Percentiles rank a stretch among this genome's conserved stretches.
Evolutionary conservation across 2,797 vertebrate species (phyloP).

Genomic region (Mus caroli): DNA sequence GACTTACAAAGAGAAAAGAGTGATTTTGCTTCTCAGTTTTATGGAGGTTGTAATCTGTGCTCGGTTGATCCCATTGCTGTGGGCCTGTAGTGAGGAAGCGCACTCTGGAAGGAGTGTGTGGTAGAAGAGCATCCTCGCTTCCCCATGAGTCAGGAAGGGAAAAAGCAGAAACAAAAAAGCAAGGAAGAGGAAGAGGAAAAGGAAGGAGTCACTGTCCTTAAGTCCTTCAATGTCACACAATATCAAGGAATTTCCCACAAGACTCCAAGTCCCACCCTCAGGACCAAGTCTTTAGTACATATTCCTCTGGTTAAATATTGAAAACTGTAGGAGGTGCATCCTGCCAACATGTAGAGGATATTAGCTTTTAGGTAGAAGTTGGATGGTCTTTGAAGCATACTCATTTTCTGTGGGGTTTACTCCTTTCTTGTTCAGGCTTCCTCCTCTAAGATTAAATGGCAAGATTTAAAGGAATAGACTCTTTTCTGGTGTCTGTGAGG

Average conservation of each 20-base stretch:
- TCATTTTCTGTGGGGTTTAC: neutral
- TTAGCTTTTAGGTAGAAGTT: neutral
- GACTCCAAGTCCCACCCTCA: neutral
- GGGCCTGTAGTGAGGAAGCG: neutral
- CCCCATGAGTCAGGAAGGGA: neutral
- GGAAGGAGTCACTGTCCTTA: neutral
- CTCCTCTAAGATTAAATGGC: neutral
- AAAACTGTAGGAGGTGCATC: neutral
- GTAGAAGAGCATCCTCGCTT: neutral
- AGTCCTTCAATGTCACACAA: neutral
- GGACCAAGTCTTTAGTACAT: neutral
- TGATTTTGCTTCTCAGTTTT: neutral
- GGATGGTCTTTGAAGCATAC: neutral
- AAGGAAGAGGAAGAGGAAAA: neutral
- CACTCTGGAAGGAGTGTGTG: too few species aligned
- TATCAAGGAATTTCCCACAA: neutral
- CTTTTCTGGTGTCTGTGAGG: neutral
- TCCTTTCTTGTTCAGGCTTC: neutral
- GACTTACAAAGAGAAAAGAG: neutral
- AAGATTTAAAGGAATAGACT: constrained; percentile 11
- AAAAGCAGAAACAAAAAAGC: neutral
- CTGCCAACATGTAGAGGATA: neutral
- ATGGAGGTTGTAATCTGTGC: neutral
- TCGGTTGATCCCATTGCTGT: neutral
- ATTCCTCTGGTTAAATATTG: neutral